Percentiles rank a stretch among this genome's conserved stretches.
Evolutionary conservation across 2,888 invertebrate species (phyloP).

Genomic region (Teleogryllus oceanicus): DNA sequence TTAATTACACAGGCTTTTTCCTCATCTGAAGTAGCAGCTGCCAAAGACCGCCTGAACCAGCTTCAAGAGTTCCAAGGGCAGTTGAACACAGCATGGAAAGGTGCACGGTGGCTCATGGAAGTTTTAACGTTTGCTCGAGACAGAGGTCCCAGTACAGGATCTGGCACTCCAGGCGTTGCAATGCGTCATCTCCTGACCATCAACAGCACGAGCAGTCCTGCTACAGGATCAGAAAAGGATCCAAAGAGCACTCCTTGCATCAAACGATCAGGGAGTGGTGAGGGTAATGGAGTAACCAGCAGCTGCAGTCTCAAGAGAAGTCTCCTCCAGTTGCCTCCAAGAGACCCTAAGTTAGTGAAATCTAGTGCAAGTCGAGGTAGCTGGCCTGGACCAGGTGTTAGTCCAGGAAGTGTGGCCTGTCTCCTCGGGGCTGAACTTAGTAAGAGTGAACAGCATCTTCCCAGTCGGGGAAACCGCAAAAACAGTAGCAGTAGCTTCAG

Average conservation of each 20-base stretch:
- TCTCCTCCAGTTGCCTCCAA: constrained; percentile 64
- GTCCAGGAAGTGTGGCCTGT: constrained; percentile 35
- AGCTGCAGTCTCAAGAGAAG: constrained; percentile 52
- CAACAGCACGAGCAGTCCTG: constrained; percentile 49
- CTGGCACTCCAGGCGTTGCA: constrained; percentile 42
- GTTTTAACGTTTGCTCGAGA: constrained; percentile 92
- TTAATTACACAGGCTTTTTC: constrained; percentile 70
- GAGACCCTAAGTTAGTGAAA: constrained; percentile 72
- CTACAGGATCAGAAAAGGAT: constrained; percentile 50
- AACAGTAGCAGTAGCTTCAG: constrained; percentile 42
- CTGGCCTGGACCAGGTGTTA: constrained; percentile 76
- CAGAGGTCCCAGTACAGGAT: constrained; percentile 49
- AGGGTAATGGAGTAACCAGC: constrained; percentile 42
- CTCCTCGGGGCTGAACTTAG: constrained; percentile 65
- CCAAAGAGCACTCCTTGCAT: constrained; percentile 44
- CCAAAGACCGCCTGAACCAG: constrained; percentile 78
- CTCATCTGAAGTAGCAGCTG: constrained; percentile 76
- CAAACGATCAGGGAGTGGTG: constrained; percentile 47
- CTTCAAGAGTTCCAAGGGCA: constrained; percentile 81
- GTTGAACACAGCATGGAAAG: constrained; percentile 88
- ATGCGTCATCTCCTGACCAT: constrained; percentile 47
- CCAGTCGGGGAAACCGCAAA: constrained; percentile 35
- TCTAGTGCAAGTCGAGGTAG: constrained; percentile 76
- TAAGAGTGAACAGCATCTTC: constrained; percentile 68
- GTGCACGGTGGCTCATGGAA: constrained; percentile 93